Evolutionary conservation across 2,888 invertebrate species (phyloP).

Genomic region (Sceliomorpha sp.): DNA sequence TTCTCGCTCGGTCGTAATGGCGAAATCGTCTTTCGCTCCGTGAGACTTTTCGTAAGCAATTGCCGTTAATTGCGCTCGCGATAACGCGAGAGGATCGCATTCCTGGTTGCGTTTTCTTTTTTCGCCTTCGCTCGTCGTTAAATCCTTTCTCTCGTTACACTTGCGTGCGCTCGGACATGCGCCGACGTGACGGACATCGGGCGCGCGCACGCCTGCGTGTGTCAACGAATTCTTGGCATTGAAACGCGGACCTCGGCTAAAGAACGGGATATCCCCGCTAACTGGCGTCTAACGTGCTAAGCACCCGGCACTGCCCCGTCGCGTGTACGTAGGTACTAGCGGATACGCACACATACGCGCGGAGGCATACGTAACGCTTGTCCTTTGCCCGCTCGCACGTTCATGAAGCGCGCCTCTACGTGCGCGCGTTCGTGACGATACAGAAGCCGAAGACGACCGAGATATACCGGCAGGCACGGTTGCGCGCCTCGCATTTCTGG

Average conservation of each 20-base stretch:
- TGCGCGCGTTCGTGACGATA: background rate
- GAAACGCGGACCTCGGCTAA: slow-evolving; percentile 46
- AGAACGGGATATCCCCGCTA: slow-evolving; percentile 55
- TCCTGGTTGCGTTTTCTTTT: slow-evolving; percentile 30
- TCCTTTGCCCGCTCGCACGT: background rate
- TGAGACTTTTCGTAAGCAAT: no score
- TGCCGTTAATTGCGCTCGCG: slow-evolving; percentile 28
- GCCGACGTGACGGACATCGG: slow-evolving; percentile 39
- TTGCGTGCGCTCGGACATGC: slow-evolving; percentile 33
- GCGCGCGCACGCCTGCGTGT: slow-evolving; percentile 38
- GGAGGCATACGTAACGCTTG: background rate
- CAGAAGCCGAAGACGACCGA: slow-evolving; percentile 3
- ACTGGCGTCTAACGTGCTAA: slow-evolving; percentile 34
- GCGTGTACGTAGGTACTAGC: no score
- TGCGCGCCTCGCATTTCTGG: slow-evolving; percentile 13
- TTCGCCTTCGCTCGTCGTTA: slow-evolving; percentile 21
- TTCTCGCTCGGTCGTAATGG: no score
- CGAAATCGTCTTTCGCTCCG: no score
- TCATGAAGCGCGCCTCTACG: background rate
- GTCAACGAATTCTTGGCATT: slow-evolving; percentile 60
- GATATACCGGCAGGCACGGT: slow-evolving; percentile 3
- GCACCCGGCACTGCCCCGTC: background rate
- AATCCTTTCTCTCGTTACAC: slow-evolving; percentile 46
- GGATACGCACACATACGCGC: no score
- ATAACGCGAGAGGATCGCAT: slow-evolving; percentile 34